phyloP scores from a whole-genome alignment of 1,140 invertebrate genomes.

The Gonioctena quinquepunctata region DNA sequence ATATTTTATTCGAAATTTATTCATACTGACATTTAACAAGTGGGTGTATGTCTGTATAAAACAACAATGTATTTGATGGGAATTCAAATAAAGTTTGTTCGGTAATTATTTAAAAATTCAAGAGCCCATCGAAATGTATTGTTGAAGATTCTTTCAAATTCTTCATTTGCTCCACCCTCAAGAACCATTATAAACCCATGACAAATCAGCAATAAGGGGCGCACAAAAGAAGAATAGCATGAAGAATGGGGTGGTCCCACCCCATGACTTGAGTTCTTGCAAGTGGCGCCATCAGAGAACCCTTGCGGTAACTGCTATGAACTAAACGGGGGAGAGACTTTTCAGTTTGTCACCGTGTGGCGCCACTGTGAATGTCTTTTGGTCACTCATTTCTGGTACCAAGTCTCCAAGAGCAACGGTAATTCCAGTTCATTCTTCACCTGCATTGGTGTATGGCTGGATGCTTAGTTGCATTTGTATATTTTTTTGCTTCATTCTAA shows the following conservation, averaged over 20 bases:
- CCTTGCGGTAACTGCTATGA: background rate
- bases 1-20: background rate
- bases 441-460: too few species aligned
- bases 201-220: background rate
- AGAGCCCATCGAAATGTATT: too few species aligned
- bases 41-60: background rate
- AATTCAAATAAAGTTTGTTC: background rate
- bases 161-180: background rate
- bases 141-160: too few species aligned
- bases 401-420: background rate
- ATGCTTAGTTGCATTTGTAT: too few species aligned
- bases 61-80: too few species aligned
- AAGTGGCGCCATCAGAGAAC: background rate
- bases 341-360: constrained; percentile 12
- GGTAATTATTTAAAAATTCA: too few species aligned
- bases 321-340: constrained; percentile 5
- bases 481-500: too few species aligned
- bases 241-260: background rate
- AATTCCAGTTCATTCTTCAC: too few species aligned
- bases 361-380: background rate
- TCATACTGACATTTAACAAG: background rate
- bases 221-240: background rate
- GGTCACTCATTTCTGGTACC: background rate
- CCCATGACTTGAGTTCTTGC: background rate
- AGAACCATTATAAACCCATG: background rate